Evolutionary conservation across 2,888 invertebrate species (phyloP).

Genomic region (Craniophora ligustri): DNA sequence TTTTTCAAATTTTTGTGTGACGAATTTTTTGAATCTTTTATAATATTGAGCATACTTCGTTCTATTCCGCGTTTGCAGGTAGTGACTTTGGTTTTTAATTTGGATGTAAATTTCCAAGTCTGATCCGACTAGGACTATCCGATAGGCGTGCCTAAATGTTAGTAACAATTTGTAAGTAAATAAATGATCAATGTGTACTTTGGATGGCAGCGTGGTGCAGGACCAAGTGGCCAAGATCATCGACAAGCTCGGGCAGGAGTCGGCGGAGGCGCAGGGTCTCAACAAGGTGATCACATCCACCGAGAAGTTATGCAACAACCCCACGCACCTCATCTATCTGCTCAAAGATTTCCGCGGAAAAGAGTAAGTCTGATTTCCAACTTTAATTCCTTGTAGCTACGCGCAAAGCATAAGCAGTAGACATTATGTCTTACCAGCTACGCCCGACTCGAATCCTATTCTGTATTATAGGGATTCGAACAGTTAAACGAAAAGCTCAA

Average conservation of each 20-base stretch:
- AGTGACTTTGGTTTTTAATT: slow-evolving; percentile 1
- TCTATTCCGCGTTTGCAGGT: too few relatives aligned
- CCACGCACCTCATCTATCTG: slow-evolving; percentile 83
- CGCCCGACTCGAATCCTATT: too few relatives aligned
- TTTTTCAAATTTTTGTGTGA: neutral
- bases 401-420: too few relatives aligned
- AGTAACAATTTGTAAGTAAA: neutral
- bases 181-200: neutral
- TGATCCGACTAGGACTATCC: slow-evolving; percentile 37
- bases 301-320: slow-evolving; percentile 86
- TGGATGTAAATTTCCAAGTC: slow-evolving; percentile 6
- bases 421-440: too few relatives aligned
- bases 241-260: slow-evolving; percentile 92
- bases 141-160: neutral
- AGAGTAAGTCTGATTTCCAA: too few relatives aligned
- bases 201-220: slow-evolving; percentile 62
- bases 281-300: slow-evolving; percentile 92
- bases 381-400: too few relatives aligned
- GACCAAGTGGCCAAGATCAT: slow-evolving; percentile 86
- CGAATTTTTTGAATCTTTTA: neutral
- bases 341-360: slow-evolving; percentile 67
- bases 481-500: too few relatives aligned
- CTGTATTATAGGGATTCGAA: too few relatives aligned
- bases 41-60: neutral
- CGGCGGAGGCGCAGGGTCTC: slow-evolving; percentile 92